phyloP scores from a whole-genome alignment of 1,140 invertebrate species.

The Saxidomus purpurata region DNA sequence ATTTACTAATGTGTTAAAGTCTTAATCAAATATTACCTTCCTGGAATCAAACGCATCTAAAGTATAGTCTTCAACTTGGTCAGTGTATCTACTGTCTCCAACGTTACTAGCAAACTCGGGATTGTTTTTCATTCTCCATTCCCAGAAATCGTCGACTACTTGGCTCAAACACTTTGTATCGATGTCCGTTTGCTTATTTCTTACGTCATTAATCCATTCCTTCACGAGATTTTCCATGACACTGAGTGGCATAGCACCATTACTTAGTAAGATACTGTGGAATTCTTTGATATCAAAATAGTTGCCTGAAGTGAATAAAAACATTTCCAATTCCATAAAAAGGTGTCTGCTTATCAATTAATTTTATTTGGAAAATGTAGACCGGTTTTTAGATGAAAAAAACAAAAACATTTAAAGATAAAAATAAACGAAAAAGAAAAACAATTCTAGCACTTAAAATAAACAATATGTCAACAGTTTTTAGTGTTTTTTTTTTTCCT shows the following conservation, averaged over 20 bases:
- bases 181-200: neutral
- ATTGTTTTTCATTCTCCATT: constrained; percentile 58
- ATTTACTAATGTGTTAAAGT: no score
- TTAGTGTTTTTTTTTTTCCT: no score
- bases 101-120: constrained; percentile 59
- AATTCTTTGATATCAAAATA: constrained; percentile 74
- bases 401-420: no score
- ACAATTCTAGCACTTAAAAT: no score
- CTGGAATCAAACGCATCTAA: constrained; percentile 7
- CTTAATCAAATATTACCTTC: constrained; percentile 65
- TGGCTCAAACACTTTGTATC: neutral
- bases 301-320: constrained; percentile 67
- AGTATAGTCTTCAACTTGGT: constrained; percentile 42
- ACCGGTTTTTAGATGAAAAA: no score
- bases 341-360: no score
- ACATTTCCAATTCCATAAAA: no score
- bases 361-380: no score
- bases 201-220: constrained; percentile 66
- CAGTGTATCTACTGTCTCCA: constrained; percentile 49
- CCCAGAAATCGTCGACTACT: constrained; percentile 48
- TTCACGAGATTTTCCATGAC: constrained; percentile 69
- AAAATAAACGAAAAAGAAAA: no score
- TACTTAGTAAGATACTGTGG: constrained; percentile 68
- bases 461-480: no score
- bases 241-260: constrained; percentile 73